A percentile compares a stretch with the other conserved stretches of the same genome.
Conservation (phyloP, 2,797 vertebrate species). For the Crocodylus rhombifer region DNA sequence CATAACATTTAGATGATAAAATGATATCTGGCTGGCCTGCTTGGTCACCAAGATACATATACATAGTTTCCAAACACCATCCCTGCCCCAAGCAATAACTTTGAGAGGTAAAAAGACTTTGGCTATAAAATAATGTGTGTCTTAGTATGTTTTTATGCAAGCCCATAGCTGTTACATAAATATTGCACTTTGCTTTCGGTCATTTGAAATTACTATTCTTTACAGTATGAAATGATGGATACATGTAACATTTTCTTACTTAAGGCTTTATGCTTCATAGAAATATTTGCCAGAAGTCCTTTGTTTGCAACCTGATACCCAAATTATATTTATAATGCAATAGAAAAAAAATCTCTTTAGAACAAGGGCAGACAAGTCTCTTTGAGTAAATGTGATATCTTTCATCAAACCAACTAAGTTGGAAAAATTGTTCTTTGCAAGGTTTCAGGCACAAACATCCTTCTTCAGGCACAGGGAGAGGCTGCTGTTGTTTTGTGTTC, state of each 20-base stretch:
- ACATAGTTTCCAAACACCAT: constrained; percentile 13
- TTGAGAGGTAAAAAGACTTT: constrained; percentile 40
- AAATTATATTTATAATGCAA: constrained; percentile 19
- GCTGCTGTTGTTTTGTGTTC: not conserved
- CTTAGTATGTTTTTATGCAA: constrained; percentile 8
- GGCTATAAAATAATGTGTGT: constrained; percentile 8
- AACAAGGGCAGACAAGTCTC: not conserved
- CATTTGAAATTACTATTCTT: constrained; percentile 26
- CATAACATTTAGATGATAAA: constrained; percentile 24
- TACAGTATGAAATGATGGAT: not conserved
- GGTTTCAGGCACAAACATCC: no score
- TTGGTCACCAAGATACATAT: constrained; percentile 16
- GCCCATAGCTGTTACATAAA: not conserved
- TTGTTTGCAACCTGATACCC: constrained; percentile 23
- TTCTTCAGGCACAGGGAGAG: no score
- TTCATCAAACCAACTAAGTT: no score
- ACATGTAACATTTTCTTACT: not conserved
- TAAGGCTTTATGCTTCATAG: not conserved
- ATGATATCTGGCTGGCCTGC: not conserved
- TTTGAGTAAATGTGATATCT: no score
- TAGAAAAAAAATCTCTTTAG: constrained; percentile 14
- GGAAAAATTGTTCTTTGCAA: no score
- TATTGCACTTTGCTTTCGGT: not conserved
- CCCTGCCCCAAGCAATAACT: constrained; percentile 22
- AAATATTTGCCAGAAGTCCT: constrained; percentile 7